Base-by-base conservation (phyloP, 2,888 invertebrate genomes). In the Liodrosophila aerea region DNA sequence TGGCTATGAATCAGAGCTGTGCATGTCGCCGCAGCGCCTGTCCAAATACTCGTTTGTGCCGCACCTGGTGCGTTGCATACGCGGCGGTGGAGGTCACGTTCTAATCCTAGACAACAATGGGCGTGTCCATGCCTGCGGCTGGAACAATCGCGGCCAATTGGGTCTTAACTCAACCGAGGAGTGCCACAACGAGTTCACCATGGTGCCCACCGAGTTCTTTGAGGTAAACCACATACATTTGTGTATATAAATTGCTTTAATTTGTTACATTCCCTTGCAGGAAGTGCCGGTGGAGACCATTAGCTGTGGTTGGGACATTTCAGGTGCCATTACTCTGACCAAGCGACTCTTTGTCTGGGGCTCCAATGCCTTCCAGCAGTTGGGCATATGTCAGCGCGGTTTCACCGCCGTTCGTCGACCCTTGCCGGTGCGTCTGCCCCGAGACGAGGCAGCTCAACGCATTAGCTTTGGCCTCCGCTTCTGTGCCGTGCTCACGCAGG, bases 261-360 rank as follows among this genome's bases (percentile, higher is more conserved):
- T 4, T 2, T 33, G 1, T n/a, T n/a, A 1, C n/a, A 1, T 5
- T 47, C 1, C 0, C 8, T 39, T 45, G 76, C 90, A 92, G 87
- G 92, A 93, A 85, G 92, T 93, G 52, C 93, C 93, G 57, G 92
- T 95, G 64, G 91, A 91, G 49, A 92, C 93, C 69, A 91, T 95
- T 57, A 92, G 93, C 30, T 94, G 95, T 75, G 96, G 96, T n/a
- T 96, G 96, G 95, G 95, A 96, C 85, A 93, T 93, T 69, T 95
- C 95, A 53, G 93, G 94, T 72, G 95, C 94, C 36, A 91, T 96
- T 13, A 93, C 94, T 16, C 91, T 92, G 81, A 92, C 93, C 65
- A 92, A 94, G 43, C 91, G 92, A 51, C 88, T 96, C 1, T 94
- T 93, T 90, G 93, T 94, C 1, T 97, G 96, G 96, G 97, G 97